Base-by-base conservation (phyloP, 2,888 invertebrate species). In the Nomada hirtipes region DNA sequence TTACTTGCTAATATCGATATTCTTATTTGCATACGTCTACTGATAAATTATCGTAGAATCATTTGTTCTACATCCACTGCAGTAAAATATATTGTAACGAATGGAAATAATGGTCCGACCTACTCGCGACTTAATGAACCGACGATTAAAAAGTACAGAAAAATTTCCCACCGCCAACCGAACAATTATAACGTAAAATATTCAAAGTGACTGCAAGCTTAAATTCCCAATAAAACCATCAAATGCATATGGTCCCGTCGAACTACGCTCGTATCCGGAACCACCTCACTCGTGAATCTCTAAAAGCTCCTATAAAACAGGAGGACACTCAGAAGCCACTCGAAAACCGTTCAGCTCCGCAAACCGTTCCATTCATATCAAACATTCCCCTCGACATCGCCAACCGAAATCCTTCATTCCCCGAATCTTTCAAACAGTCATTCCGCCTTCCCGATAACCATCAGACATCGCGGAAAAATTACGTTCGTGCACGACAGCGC, bases 381-480 rank as follows among this genome's bases (percentile, higher is more conserved):
- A 42, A 20, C 53, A 26, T n/a, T 15, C 36, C 29, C 15, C n/a
- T 36, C 20, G 20, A 67, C 53, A 67, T 67, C 10, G 23, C 53
- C 53, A 0, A 13, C 18, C 20, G 4, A 52, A 55, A 68, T 68
- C 20, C 26, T 23, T 7, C 36, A 42, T 23, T 4, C 15, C n/a
- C 52, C 52, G 4, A 52, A 23, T n/a, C 29, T n/a, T 10, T 36
- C 36, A 7, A 36, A 36, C 11, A 3, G 20, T 42, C 20, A 18
- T 68, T 68, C 36, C 52, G 36, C n/a, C 20, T 3, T 2, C 15
- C 20, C 13, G 13, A 18, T 20, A 15, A 4, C 50, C 18, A 23
- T 29, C 59, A 29, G 61, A 23, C 20, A 20, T 36, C 36, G 23
- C 36, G n/a, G 61, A 68, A 78, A 77, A 78, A 78, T 76, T 60